Base-by-base conservation (phyloP, 1,140 invertebrate species). In the Apocrypta bakeri region DNA sequence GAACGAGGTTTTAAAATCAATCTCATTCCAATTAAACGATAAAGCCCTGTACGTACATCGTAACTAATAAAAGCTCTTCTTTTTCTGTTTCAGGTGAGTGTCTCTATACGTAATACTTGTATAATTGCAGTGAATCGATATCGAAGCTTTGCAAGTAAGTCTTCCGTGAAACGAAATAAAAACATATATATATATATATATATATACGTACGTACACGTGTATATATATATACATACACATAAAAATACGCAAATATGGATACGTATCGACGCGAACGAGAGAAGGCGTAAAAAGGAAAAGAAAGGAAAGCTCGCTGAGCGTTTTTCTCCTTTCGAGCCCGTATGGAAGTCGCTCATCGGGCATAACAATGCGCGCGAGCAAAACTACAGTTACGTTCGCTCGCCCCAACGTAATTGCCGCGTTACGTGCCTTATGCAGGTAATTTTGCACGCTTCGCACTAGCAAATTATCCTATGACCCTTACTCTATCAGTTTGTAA, bases 71-170 rank as follows among this genome's bases (percentile, higher is more conserved):
- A n/a, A 27, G 1, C 27, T 56, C 21, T 37, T 24, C 0, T 42
- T 29, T 71, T 11, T 80, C 14, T 80, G 78, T 80, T 80, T 72
- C 78, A 73, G 78, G 78, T 80, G 68, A 80, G 78, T 80, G 48
- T 56, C 48, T 37, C 33, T 9, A 2, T 2, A 37, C 33, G 33
- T 37, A 37, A n/a, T 37, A 37, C 73, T 24, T 29, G 40, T 25
- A 42, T 2, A 40, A n/a, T n/a, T n/a, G n/a, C n/a, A n/a, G n/a
- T n/a, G n/a, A n/a, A n/a, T n/a, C n/a, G n/a, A n/a, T n/a, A n/a
- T n/a, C n/a, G 33, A 37, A 37, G 33, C n/a, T n/a, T n/a, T n/a
- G n/a, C n/a, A n/a, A n/a, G 63, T 66, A 40, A 66, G 75, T 42
- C 64, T 24, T n/a, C n/a, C n/a, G n/a, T n/a, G n/a, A n/a, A n/a